A percentile compares a stretch with the other conserved stretches of the same genome.
phyloP scores from a whole-genome alignment of 2,113 vertebrate species.

The Microtus montanus region DNA sequence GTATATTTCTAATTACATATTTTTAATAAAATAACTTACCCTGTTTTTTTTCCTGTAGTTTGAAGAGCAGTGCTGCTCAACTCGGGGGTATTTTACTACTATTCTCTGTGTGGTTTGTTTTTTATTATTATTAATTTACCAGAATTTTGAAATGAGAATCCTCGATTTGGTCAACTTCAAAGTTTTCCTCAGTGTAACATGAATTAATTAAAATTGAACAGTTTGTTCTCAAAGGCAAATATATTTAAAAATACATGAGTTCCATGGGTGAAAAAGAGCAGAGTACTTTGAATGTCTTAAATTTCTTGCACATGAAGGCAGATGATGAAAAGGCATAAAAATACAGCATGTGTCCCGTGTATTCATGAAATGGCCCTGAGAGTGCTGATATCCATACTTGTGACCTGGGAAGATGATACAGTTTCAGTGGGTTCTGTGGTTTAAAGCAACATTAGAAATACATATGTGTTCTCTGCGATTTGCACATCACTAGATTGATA shows the following conservation, averaged over 20 bases:
- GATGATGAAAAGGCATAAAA: not conserved
- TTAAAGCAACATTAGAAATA: not conserved
- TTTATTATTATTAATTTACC: constrained; percentile 56
- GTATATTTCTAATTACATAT: not conserved
- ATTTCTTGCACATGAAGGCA: not conserved
- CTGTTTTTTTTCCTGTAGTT: not conserved
- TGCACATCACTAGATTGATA: not conserved
- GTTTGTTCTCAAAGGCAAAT: constrained; percentile 54
- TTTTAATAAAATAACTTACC: not conserved
- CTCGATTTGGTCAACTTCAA: constrained; percentile 55
- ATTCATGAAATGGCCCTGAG: not conserved
- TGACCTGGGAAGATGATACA: not conserved
- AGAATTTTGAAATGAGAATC: constrained; percentile 51
- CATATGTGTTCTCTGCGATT: not conserved
- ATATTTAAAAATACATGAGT: constrained; percentile 16
- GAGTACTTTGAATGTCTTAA: constrained; percentile 23
- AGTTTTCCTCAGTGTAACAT: constrained; percentile 42
- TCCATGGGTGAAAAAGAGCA: not conserved
- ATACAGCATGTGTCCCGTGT: not conserved
- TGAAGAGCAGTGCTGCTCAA: not conserved
- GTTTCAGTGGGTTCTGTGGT: not conserved
- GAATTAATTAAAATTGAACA: constrained; percentile 65
- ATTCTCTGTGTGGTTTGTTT: constrained; percentile 34
- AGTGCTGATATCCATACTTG: not conserved
- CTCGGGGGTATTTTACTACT: constrained; percentile 8